Evolutionary conservation across 2,113 vertebrate genomes (phyloP).

Genomic region (Gracilinanus agilis): DNA sequence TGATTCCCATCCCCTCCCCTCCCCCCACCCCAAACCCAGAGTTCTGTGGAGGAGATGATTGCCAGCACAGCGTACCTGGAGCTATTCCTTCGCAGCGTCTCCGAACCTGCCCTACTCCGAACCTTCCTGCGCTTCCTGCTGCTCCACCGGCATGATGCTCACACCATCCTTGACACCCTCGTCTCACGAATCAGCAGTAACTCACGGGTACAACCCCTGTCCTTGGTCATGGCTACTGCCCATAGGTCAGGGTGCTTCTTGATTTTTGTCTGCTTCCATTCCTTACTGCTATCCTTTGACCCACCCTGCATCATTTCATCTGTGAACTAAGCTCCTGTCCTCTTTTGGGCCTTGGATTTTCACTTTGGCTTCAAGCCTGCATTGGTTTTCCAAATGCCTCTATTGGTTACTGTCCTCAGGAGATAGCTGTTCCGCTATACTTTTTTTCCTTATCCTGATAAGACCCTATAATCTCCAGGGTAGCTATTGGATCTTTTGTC

Average conservation of each 20-base stretch:
- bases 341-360: background rate
- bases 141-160: constrained; percentile 94
- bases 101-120: constrained; percentile 93
- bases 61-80: constrained; percentile 98
- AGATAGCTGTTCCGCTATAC: background rate
- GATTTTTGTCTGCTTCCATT: constrained; percentile 47
- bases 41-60: constrained; percentile 96
- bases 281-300: constrained; percentile 36
- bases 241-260: constrained; percentile 70
- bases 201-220: constrained; percentile 89
- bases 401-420: background rate
- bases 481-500: background rate
- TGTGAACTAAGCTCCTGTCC: background rate
- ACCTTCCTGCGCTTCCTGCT: constrained; percentile 97
- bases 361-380: background rate
- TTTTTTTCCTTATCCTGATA: background rate
- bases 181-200: constrained; percentile 96
- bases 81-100: constrained; percentile 95
- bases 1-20: constrained; percentile 40
- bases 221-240: constrained; percentile 64
- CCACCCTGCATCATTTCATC: constrained; percentile 14
- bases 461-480: background rate
- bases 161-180: constrained; percentile 96
- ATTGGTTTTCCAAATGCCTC: background rate
- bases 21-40: constrained; percentile 81